These are phyloP conservation scores for Mellivora capensis DNA, from an alignment of 2,113 vertebrate genomes.

Conservation along the genomic window DNA sequence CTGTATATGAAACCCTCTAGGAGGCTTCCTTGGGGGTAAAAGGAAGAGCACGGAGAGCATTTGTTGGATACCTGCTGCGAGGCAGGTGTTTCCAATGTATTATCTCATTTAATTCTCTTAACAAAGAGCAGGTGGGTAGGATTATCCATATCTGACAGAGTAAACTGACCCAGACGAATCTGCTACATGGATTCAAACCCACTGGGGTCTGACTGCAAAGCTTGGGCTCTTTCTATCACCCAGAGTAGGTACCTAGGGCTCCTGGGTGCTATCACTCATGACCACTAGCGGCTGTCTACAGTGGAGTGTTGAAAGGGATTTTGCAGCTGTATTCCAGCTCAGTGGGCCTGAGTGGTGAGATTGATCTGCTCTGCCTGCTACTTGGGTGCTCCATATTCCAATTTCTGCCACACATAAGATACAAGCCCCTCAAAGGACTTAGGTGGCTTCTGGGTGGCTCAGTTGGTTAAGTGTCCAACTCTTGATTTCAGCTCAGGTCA, in stretches of 20 bases:
- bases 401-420: background rate
- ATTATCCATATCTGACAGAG: background rate
- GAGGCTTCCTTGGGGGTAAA: background rate
- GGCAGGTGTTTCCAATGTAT: background rate
- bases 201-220: background rate
- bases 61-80: background rate
- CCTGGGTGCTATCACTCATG: background rate
- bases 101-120: background rate
- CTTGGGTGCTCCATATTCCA: background rate
- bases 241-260: background rate
- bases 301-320: background rate
- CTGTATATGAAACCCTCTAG: background rate
- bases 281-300: background rate
- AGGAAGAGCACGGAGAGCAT: background rate
- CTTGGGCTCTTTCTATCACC: background rate
- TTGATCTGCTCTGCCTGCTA: background rate
- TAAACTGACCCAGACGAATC: background rate
- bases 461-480: background rate
- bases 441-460: background rate
- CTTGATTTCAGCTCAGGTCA: background rate
- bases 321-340: background rate
- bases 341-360: background rate
- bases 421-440: background rate
- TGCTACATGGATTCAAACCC: background rate
- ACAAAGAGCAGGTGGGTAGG: background rate